Evolutionary conservation across 35 echinoderm and acorn worm genomes (phyloP).

Genomic region (Strongylocentrotus purpuratus): DNA sequence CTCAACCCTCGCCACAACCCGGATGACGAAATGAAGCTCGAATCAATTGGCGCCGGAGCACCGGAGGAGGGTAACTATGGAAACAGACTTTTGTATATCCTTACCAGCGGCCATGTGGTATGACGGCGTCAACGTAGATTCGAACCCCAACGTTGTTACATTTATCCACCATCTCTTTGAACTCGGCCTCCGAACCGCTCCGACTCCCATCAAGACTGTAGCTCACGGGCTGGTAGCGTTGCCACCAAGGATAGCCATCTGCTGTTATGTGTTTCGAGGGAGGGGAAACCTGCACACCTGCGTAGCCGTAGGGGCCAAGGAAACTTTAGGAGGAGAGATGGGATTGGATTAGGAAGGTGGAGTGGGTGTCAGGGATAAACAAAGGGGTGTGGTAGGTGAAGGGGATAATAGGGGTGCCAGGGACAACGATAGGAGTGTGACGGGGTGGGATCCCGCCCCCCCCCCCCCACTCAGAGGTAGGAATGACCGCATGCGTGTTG

Average conservation of each 20-base stretch:
- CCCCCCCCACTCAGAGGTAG: too few relatives aligned
- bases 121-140: constrained; percentile 74
- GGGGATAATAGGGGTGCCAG: too few relatives aligned
- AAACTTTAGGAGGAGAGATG: not conserved
- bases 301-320: constrained; percentile 59
- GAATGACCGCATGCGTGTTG: too few relatives aligned
- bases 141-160: constrained; percentile 71
- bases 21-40: too few relatives aligned
- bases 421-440: too few relatives aligned
- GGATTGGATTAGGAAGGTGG: not conserved
- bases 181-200: constrained; percentile 55
- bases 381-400: not conserved
- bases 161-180: constrained; percentile 56
- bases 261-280: constrained; percentile 41
- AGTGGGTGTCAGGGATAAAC: not conserved
- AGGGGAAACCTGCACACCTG: constrained; percentile 72
- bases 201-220: constrained; percentile 48
- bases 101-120: constrained; percentile 68
- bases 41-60: too few relatives aligned
- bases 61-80: too few relatives aligned
- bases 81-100: not conserved
- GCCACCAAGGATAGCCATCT: constrained; percentile 48
- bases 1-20: too few relatives aligned
- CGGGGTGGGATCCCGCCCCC: too few relatives aligned
- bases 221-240: constrained; percentile 67